Percentiles rank a stretch among this genome's conserved stretches.
Evolutionary conservation across 2,113 vertebrate species (phyloP).

Genomic region (Psittacula cyanocephala): DNA sequence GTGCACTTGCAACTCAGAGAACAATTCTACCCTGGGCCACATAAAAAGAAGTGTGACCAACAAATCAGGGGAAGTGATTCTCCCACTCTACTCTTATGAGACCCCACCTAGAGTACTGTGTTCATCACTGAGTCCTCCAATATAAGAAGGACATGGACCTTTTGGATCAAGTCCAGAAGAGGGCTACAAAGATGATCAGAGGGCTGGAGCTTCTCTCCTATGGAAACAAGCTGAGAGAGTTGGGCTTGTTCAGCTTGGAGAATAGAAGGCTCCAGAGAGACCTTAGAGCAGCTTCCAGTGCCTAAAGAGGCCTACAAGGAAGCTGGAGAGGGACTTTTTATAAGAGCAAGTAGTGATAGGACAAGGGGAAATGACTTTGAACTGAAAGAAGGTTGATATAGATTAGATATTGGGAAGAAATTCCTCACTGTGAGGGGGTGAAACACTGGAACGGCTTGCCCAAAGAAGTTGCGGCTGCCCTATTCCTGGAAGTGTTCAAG

Average conservation of each 20-base stretch:
- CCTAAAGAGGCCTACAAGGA: not conserved
- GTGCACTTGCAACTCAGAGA: not conserved
- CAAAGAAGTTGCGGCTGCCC: not conserved
- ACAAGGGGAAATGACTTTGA: not conserved
- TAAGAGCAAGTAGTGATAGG: not conserved
- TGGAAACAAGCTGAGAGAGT: not conserved
- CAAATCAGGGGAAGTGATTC: not conserved
- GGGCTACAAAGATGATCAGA: rapidly evolving
- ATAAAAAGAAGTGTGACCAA: not conserved
- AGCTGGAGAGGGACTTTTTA: not conserved
- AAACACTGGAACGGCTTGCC: not conserved
- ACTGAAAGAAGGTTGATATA: not conserved
- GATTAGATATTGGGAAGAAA: not conserved
- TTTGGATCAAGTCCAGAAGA: not conserved
- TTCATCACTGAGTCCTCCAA: rapidly evolving
- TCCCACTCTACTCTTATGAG: not conserved
- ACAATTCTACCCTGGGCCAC: not conserved
- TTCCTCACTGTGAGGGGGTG: not conserved
- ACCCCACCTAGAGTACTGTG: not conserved
- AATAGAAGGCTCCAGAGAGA: not conserved
- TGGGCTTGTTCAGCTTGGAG: not conserved
- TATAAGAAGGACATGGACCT: not conserved
- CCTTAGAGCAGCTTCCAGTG: not conserved
- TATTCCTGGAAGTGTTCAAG: not conserved
- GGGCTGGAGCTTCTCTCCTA: not conserved